A percentile compares a stretch with the other conserved stretches of the same genome.
Evolutionary conservation across 2,888 invertebrate genomes (phyloP).

Genomic region (Eupeodes luniger): DNA sequence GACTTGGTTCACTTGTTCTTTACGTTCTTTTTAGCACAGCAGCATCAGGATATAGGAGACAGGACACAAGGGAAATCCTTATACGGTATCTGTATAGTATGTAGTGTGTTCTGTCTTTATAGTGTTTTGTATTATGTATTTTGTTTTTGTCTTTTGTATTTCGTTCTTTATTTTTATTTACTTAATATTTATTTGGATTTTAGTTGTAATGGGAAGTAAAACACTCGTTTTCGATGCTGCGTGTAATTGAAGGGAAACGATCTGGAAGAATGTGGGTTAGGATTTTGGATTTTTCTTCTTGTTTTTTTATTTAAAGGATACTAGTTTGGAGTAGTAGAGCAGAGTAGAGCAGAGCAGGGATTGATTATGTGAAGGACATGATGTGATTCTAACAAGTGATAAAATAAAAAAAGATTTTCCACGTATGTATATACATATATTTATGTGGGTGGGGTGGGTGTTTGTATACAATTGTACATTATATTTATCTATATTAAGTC

Average conservation of each 20-base stretch:
- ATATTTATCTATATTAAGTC: too few relatives aligned
- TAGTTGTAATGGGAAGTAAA: conserved; percentile 75
- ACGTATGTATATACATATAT: not conserved
- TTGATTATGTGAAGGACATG: conserved; percentile 24
- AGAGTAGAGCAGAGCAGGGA: not conserved
- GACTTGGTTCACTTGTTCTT: conserved; percentile 65
- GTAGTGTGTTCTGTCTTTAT: conserved; percentile 18
- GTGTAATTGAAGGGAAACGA: conserved; percentile 75
- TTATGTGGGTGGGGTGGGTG: too few relatives aligned
- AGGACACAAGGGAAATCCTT: not conserved
- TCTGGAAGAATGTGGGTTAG: conserved; percentile 71
- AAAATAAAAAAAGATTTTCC: not conserved
- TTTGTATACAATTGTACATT: too few relatives aligned
- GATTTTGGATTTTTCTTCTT: not conserved
- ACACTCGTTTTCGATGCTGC: conserved; percentile 74
- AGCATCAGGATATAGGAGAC: too few relatives aligned
- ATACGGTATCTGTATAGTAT: not conserved
- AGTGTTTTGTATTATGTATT: not conserved
- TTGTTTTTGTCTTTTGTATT: conserved; percentile 6
- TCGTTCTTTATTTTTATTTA: conserved; percentile 60
- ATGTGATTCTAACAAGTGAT: conserved; percentile 20
- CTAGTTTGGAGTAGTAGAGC: conserved; percentile 8
- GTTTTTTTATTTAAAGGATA: conserved; percentile 4
- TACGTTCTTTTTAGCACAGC: conserved; percentile 20
- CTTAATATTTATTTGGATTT: conserved; percentile 73